Evolutionary conservation across 2,888 invertebrate species (phyloP).

Genomic region (Orthonychiurus folsomi): DNA sequence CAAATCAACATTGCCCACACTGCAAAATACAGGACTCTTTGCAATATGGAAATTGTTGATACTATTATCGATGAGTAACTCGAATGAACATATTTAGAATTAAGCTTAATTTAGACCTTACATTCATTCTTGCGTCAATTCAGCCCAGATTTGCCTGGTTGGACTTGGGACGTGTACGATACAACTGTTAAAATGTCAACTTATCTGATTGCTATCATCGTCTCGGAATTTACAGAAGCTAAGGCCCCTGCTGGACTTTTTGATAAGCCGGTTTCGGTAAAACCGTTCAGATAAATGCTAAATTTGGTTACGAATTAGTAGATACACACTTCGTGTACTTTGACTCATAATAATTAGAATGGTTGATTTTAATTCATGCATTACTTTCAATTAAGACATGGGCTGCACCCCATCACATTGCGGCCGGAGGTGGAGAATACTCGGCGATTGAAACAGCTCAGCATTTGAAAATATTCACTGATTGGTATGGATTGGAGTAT

Average conservation of each 20-base stretch:
- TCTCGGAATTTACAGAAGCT: conserved; percentile 11
- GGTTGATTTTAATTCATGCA: too few species aligned
- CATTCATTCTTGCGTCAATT: too few species aligned
- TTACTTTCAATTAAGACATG: too few species aligned
- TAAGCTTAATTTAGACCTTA: too few species aligned
- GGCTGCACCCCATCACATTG: not conserved
- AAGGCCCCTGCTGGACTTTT: not conserved
- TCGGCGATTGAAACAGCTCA: not conserved
- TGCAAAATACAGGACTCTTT: not conserved
- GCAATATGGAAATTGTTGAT: not conserved
- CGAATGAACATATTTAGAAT: too few species aligned
- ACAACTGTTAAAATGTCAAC: conserved; percentile 10
- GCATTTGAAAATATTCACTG: not conserved
- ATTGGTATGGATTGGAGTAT: conserved; percentile 13
- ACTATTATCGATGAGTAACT: too few species aligned
- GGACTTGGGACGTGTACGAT: conserved; percentile 9
- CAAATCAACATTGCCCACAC: conserved; percentile 34
- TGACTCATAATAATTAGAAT: too few species aligned
- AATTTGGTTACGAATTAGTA: too few species aligned
- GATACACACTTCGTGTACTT: too few species aligned
- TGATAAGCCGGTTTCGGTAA: not conserved
- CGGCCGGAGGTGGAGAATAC: not conserved
- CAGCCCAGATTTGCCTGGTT: too few species aligned
- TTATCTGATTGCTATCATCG: conserved; percentile 16
- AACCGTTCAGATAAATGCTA: too few species aligned